Conservation (phyloP, 2,888 invertebrate species). For the Megamerina dolium region DNA sequence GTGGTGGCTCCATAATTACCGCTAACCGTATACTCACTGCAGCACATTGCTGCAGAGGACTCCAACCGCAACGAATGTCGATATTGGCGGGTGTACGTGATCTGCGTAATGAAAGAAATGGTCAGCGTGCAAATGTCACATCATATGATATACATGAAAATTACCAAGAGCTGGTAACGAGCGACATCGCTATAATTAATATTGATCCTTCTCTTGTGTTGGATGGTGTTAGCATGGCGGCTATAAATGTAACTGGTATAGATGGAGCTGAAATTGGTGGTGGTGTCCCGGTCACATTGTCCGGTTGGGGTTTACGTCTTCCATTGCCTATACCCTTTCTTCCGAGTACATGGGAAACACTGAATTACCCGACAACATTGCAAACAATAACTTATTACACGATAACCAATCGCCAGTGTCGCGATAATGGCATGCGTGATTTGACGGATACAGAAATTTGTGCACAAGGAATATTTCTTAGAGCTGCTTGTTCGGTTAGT, state of each 20-base stretch:
- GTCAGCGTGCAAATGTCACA: constrained; percentile 29
- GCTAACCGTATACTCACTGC: constrained; percentile 40
- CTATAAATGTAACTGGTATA: constrained; percentile 41
- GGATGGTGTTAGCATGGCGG: constrained; percentile 38
- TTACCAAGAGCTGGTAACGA: constrained; percentile 35
- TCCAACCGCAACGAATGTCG: constrained; percentile 30
- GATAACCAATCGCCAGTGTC: constrained; percentile 38
- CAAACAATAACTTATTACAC: constrained; percentile 39
- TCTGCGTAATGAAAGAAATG: constrained; percentile 20
- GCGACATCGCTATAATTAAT: constrained; percentile 41
- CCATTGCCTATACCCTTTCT: constrained; percentile 35
- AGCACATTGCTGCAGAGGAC: constrained; percentile 42
- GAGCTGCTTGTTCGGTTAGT: constrained; percentile 41
- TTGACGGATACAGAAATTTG: constrained; percentile 44
- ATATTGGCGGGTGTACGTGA: constrained; percentile 37
- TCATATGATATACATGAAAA: constrained; percentile 37
- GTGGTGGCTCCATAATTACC: constrained; percentile 44
- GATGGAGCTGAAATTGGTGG: constrained; percentile 24
- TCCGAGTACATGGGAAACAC: constrained; percentile 18
- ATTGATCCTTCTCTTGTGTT: constrained; percentile 32
- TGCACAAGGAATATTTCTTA: constrained; percentile 30
- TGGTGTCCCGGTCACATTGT: constrained; percentile 36
- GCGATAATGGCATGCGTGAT: constrained; percentile 29
- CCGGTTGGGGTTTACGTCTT: constrained; percentile 44
- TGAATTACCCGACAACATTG: constrained; percentile 36